Evolutionary conservation across 2,888 invertebrate species (phyloP), one percentile per base, ranked within the genome.

Genomic region (Agrilus cyanescens): DNA sequence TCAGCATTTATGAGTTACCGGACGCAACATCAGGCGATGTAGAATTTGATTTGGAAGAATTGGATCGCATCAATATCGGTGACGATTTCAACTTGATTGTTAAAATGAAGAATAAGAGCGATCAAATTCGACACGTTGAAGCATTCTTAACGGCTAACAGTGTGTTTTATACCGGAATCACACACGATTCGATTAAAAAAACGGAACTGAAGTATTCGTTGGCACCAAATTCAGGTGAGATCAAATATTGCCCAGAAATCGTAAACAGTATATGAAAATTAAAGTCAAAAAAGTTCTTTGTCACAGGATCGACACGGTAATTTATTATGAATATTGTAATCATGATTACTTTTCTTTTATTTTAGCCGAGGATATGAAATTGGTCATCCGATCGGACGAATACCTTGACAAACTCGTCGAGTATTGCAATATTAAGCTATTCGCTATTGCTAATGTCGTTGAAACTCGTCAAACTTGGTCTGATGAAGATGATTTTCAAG

Each of bases 401-500:
- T 88, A 88, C 60, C 59, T 84, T 43, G 77, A 80, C n/a, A 82
- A 83, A 60, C 63, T 87, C 52, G 85, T 85, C 7, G 87, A 88
- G 61, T 84, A 85, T 59, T 78, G 80, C 56, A 80, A 80, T 61
- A 76, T 88, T 75, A 86, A 85, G 68, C 74, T 87, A 48, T 80
- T 80, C 16, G 82, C 81, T 4, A 79, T 85, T 62, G 82, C 82
- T 13, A 78, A 78, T n/a, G 86, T 88, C 0, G 71, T 74, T 41
- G 86, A 88, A 63, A 88, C 88, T 12, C 78, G 78, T 41, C 86
- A 87, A 63, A 79, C 84, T 2, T 88, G 85, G 82, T 80, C 83
- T 0, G 84, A 81, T 50, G 85, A 86, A 55, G 86, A 87, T 53
- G 85, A 86, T 64, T 85, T 86, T 67, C 80, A 85, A 62, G 73